These are phyloP conservation scores for Ophion ellenae DNA, from an alignment of 2,888 invertebrate genomes.

Conservation along the genomic window DNA sequence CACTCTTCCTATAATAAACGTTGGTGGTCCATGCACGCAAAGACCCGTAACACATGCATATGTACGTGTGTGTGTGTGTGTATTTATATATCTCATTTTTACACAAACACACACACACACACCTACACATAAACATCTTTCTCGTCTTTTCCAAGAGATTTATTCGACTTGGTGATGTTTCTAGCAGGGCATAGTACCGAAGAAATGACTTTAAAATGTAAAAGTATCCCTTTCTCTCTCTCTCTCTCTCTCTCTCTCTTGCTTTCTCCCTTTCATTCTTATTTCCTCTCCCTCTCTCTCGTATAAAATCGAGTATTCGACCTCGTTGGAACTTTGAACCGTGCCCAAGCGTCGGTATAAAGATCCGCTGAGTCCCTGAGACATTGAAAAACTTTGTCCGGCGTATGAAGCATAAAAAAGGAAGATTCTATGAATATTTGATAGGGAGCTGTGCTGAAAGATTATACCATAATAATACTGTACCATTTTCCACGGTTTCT, in stretches of 20 bases:
- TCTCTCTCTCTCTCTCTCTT: conserved; percentile 5
- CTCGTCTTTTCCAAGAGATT: conserved; percentile 49
- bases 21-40: conserved; percentile 10
- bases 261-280: not conserved
- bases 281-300: conserved; percentile 18
- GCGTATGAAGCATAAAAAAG: conserved; percentile 12
- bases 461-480: conserved; percentile 58
- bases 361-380: conserved; percentile 52
- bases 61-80: not conserved
- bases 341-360: conserved; percentile 56
- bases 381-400: conserved; percentile 70
- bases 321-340: conserved; percentile 62
- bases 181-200: conserved; percentile 27
- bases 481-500: conserved; percentile 21
- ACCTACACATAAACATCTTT: conserved; percentile 21
- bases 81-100: not conserved
- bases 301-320: conserved; percentile 49
- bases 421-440: conserved; percentile 77
- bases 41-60: not conserved
- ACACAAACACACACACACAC: not conserved
- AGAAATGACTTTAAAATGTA: conserved; percentile 63
- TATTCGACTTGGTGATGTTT: conserved; percentile 65
- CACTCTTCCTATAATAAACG: conserved; percentile 25
- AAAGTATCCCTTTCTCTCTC: conserved; percentile 39
- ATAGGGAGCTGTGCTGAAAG: conserved; percentile 60